Percentiles rank a stretch among this genome's conserved stretches.
Conservation (phyloP, 2,113 vertebrate species). For the Eurypyga helias region DNA sequence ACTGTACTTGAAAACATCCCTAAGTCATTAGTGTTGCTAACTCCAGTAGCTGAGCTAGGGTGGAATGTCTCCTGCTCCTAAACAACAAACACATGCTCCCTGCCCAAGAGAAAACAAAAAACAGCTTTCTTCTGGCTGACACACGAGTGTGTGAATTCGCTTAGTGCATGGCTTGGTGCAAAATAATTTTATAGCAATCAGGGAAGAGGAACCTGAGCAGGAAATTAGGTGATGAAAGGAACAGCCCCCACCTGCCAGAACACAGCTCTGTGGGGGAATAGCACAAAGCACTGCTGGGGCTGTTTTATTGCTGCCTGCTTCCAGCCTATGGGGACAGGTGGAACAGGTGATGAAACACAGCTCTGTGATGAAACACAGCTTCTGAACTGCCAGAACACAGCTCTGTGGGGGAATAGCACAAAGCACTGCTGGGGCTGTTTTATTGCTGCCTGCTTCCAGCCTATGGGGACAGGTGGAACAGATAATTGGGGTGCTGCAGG, state of each 20-base stretch:
- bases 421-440: background rate
- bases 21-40: background rate
- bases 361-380: no score
- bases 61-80: background rate
- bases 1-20: background rate
- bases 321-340: background rate
- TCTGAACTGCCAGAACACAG: background rate
- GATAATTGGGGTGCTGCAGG: background rate
- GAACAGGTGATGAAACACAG: no score
- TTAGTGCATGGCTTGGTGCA: background rate
- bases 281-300: background rate
- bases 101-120: background rate
- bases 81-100: background rate
- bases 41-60: background rate
- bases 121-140: background rate
- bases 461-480: background rate
- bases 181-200: background rate
- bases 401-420: background rate
- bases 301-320: background rate
- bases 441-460: background rate
- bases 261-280: background rate
- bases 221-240: background rate
- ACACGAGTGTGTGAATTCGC: background rate
- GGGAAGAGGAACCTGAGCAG: background rate
- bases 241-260: background rate